Base-by-base conservation (phyloP, 2,888 invertebrate genomes). In the Minunthozetes semirufus region DNA sequence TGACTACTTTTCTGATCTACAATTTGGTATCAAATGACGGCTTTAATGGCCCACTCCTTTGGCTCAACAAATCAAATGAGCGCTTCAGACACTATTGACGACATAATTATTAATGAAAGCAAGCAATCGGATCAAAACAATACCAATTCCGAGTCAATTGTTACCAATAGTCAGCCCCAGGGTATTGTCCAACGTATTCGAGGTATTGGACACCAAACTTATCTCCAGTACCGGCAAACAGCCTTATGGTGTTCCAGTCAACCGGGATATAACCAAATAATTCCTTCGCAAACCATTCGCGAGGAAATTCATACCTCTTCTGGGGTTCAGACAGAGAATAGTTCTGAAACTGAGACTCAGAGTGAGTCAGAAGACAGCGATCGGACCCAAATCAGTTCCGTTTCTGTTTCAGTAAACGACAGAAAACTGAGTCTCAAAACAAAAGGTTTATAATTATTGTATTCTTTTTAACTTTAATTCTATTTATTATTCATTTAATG, bases 11-110 rank as follows among this genome's bases (percentile, higher is more conserved):
- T 5, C 8, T 22, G 17, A 17, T 33, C 63, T 25, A 8, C 19
- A 63, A 63, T 6, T 29, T 8, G 25, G n/a, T 63, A 27, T 63
- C 61, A 63, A 63, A 63, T 63, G 63, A 63, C 63, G 63, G 33
- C 63, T 29, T 17, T 63, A 29, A 63, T 63, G 63, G 63, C 63
- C 22, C 63, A 63, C 17, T 61, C 61, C 19, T 17, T 61, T 27
- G 29, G 61, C 61, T 27, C 61, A 29, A 61, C 61, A 22, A 61
- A 61, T 15, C 61, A 63, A 27, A 33, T 27, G 17, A 63, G 33
- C 27, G 53, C 6, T 61, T 61, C 61, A 15, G 27, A 25, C 25
- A 61, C 17, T 61, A 27, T 17, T 27, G 19, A 17, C 4, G 61
- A 61, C 61, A 61, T 61, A 29, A 63, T 25, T 38, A 29, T 19